These are phyloP conservation scores for Ptychodera flava DNA, from an alignment of 35 echinoderm and acorn worm genomes.

Conservation along the genomic window DNA sequence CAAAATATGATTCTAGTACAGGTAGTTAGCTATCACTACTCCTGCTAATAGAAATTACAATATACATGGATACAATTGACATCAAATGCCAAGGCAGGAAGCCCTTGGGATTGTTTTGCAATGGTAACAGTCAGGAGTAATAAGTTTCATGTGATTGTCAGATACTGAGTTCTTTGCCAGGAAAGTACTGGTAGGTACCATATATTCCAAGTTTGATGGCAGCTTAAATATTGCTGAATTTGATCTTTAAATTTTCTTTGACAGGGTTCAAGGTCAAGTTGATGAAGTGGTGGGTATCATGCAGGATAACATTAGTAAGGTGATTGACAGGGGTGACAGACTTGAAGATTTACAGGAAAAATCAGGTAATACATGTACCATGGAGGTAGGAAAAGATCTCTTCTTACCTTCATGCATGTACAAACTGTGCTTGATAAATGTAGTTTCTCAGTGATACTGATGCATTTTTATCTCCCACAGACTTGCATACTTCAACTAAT, in stretches of 20 bases:
- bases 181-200: neutral
- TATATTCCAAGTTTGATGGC: neutral
- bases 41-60: neutral
- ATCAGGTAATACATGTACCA: constrained; percentile 92
- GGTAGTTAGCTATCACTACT: neutral
- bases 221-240: neutral
- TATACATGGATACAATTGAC: no score
- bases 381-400: no score
- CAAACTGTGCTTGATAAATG: no score
- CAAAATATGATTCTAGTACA: neutral
- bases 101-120: no score
- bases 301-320: constrained; percentile 83
- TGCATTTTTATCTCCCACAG: no score
- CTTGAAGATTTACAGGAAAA: constrained; percentile 94
- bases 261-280: constrained; percentile 71
- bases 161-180: no score
- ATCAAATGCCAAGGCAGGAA: neutral
- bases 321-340: constrained; percentile 88
- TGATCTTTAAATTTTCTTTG: constrained; percentile 2
- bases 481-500: no score
- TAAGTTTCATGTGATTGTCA: no score
- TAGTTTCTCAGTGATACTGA: no score
- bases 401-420: no score
- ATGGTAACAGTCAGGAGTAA: no score
- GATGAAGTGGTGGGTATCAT: constrained; percentile 91